These are phyloP conservation scores for Phainopepla nitens DNA, from an alignment of 2,113 vertebrate genomes.

Conservation along the genomic window DNA sequence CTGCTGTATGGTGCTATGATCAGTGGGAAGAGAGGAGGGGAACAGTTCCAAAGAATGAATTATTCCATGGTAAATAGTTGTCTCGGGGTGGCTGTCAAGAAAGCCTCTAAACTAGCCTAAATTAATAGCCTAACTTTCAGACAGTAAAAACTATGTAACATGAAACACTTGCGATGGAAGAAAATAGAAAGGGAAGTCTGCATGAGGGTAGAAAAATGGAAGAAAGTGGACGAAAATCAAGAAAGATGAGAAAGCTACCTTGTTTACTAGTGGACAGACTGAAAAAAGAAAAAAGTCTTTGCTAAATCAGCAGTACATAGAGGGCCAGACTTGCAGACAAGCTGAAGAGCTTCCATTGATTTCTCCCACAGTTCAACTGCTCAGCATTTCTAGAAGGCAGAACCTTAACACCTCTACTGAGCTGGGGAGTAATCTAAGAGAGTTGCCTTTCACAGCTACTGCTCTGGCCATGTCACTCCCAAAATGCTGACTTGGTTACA, in stretches of 20 bases:
- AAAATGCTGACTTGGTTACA: neutral
- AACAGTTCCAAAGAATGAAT: neutral
- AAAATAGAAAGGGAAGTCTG: neutral
- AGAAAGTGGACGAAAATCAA: neutral
- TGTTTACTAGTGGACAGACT: neutral
- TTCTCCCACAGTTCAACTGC: neutral
- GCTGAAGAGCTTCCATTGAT: neutral
- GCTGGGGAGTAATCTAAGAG: neutral
- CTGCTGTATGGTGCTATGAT: neutral
- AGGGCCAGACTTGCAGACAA: neutral
- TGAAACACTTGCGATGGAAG: neutral
- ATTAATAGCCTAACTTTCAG: neutral
- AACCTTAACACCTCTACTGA: neutral
- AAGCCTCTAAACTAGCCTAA: neutral
- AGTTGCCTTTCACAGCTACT: neutral
- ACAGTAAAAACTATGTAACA: neutral
- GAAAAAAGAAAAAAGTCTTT: neutral
- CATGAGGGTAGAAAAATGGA: neutral
- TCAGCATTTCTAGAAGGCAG: slow-evolving; percentile 2
- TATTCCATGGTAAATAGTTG: neutral
- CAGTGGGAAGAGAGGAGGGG: neutral
- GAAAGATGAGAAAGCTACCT: neutral
- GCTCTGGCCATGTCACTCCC: neutral
- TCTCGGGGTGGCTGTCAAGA: neutral
- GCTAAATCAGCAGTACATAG: neutral